Evolutionary conservation across 1,140 invertebrate genomes (phyloP).

Genomic region (Cherax destructor): DNA sequence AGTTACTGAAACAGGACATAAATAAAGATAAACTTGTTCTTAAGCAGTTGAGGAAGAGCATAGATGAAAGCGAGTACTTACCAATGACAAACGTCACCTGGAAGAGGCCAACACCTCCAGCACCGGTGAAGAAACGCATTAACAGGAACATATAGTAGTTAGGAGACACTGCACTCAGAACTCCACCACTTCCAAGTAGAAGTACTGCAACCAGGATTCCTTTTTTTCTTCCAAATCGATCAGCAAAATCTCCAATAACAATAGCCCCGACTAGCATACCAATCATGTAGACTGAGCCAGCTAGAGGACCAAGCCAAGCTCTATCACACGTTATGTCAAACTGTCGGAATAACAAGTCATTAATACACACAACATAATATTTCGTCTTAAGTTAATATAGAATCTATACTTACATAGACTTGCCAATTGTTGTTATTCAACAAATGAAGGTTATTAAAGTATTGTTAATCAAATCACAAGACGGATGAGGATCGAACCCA

Average conservation of each 20-base stretch:
- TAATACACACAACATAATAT: no score
- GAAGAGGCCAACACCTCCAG: conserved; percentile 72
- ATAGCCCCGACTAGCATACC: conserved; percentile 67
- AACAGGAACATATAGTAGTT: no score
- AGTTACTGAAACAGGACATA: no score
- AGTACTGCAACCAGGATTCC: conserved; percentile 70
- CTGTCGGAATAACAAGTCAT: conserved; percentile 58
- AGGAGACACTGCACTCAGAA: conserved; percentile 71
- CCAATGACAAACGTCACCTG: conserved; percentile 73
- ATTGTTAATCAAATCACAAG: no score
- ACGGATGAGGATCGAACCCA: no score
- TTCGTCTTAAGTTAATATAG: no score
- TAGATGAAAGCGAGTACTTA: conserved; percentile 39
- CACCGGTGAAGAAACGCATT: conserved; percentile 66
- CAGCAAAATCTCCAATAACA: no score
- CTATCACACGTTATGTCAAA: conserved; percentile 74
- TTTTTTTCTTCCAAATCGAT: neutral
- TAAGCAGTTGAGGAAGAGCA: no score
- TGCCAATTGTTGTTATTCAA: no score
- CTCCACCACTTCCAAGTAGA: conserved; percentile 69
- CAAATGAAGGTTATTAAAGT: no score
- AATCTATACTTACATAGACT: no score
- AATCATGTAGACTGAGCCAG: conserved; percentile 74
- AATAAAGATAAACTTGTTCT: no score
- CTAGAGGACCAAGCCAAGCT: conserved; percentile 72